Evolutionary conservation across 2,888 invertebrate genomes (phyloP).

Genomic region (Dryocosmus kuriphilus): DNA sequence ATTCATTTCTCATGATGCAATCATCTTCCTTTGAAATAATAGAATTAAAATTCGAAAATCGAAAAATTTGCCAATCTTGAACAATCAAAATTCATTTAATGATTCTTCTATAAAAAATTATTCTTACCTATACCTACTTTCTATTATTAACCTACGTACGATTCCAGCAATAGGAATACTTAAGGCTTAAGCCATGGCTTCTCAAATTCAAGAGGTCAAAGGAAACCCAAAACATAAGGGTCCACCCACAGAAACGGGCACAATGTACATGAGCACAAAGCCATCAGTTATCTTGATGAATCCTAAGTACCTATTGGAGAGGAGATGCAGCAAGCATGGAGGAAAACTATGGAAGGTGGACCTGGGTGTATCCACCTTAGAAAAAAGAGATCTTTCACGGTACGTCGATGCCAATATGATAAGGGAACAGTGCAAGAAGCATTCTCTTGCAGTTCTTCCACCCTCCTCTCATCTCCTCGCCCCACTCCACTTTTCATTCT

Average conservation of each 20-base stretch:
- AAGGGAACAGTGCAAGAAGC: constrained; percentile 56
- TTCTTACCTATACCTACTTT: background rate
- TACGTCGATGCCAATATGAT: constrained; percentile 70
- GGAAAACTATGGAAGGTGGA: constrained; percentile 44
- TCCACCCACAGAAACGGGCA: constrained; percentile 46
- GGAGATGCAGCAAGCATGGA: constrained; percentile 51
- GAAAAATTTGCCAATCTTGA: too few species aligned
- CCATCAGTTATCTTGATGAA: constrained; percentile 73
- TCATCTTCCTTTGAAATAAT: too few species aligned
- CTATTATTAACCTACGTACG: background rate
- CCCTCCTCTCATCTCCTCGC: constrained; percentile 40
- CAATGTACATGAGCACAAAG: constrained; percentile 55
- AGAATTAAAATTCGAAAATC: too few species aligned
- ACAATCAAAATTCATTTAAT: too few species aligned
- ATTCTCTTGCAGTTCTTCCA: constrained; percentile 57
- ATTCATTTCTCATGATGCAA: too few species aligned
- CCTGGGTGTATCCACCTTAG: constrained; percentile 62
- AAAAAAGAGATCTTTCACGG: constrained; percentile 67
- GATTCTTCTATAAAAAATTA: too few species aligned
- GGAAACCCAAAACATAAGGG: constrained; percentile 49
- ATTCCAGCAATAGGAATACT: constrained; percentile 15
- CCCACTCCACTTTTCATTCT: constrained; percentile 31
- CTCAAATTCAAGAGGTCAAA: constrained; percentile 32
- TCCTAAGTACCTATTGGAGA: constrained; percentile 71
- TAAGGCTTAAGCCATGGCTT: constrained; percentile 19